Evolutionary conservation across 2,888 invertebrate species (phyloP), one percentile per base, ranked within the genome.

Genomic region (Copidosoma aretas): DNA sequence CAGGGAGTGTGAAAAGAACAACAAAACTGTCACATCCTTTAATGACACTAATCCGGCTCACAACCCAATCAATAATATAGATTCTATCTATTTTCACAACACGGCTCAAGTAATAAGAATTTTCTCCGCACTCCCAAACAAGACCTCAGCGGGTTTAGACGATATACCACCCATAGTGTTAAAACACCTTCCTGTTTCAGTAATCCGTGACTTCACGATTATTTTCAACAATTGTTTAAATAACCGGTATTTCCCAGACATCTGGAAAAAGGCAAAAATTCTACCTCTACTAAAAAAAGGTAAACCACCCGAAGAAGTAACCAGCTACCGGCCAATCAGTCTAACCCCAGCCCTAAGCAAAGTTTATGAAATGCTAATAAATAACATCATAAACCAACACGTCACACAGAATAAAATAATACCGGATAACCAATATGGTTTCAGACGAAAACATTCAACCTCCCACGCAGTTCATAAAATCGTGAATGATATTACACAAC

Each of bases 301-400:
- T 1, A 73, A 76, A 68, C 58, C 60, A 4, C 19, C 65, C 0
- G 52, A 52, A 0, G 57, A 72, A 3, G 63, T 68, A 10, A 1
- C 72, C 0, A 75, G 71, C 54, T 74, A 73, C 25, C 32, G 75
- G 17, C 75, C 75, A 1, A 74, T 76, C 1, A 74, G 76, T 19
- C 65, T 76, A 0, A 68, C 73, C 0, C 70, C 71, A 0, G 64
- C 60, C 5, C 25, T 74, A 5, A 32, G 32, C 32, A 32, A 32
- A 32, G 32, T 32, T 8, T 63, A 14, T 63, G 68, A 32, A 53
- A 59, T 21, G 1, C 15, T 14, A 65, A 71, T 19, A 60, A 68
- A 12, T 8, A 5, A 5, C 32, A 5, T 8, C 8, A 3, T 32
- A 3, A 32, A 32, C 3, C 32, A 32, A 5, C 8, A 32, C 32